Conservation (phyloP, 2,113 vertebrate genomes). For the Theropithecus gelada region DNA sequence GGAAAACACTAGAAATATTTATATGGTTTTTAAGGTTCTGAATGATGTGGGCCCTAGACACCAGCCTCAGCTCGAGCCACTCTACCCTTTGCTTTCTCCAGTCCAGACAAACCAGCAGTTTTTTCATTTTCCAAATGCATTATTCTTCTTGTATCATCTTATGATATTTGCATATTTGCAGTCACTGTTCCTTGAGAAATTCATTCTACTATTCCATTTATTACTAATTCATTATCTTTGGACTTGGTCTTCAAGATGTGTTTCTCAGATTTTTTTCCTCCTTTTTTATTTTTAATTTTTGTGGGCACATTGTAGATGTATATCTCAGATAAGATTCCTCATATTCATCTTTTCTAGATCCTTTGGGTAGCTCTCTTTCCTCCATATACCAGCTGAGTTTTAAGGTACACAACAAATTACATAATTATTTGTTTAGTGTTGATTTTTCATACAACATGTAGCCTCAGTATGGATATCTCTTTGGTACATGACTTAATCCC, state of each 20-base stretch:
- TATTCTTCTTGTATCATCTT: background rate
- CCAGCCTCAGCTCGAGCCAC: background rate
- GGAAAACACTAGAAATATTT: background rate
- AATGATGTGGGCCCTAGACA: background rate
- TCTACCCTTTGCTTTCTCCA: background rate
- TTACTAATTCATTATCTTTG: background rate
- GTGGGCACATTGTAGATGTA: too few relatives aligned
- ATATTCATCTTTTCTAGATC: background rate
- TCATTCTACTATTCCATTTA: background rate
- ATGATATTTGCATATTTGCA: background rate
- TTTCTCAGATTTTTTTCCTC: background rate
- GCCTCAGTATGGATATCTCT: rapidly evolving
- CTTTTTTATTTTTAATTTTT: too few relatives aligned
- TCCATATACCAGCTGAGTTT: background rate
- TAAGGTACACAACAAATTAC: background rate
- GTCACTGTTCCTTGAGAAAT: background rate
- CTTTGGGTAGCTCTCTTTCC: background rate
- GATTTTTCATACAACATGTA: background rate
- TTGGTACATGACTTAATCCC: background rate
- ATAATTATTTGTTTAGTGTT: background rate
- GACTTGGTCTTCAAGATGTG: background rate
- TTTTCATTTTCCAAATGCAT: background rate
- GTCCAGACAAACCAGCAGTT: background rate
- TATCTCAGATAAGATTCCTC: background rate
- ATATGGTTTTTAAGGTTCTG: background rate